Conservation (phyloP, 2,888 invertebrate species). For the Spodoptera littoralis region DNA sequence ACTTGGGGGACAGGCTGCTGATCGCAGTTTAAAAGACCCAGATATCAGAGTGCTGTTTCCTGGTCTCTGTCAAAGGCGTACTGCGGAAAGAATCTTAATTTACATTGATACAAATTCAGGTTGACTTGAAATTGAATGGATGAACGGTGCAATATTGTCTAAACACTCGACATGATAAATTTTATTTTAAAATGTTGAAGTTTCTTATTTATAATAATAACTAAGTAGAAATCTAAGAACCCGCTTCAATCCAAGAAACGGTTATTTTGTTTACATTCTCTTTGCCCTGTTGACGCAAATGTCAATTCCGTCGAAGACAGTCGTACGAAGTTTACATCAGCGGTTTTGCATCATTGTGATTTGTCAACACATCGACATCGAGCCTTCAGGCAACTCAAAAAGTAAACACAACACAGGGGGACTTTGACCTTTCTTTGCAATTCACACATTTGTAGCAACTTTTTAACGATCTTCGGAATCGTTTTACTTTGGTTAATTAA, state of each 20-base stretch:
- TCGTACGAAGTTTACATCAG: conserved; percentile 56
- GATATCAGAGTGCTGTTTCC: no score
- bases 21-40: no score
- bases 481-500: no score
- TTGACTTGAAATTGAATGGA: no score
- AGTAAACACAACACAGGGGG: conserved; percentile 31
- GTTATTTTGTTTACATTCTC: conserved; percentile 64
- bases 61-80: no score
- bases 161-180: no score
- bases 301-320: conserved; percentile 59
- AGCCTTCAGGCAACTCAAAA: conserved; percentile 33
- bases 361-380: conserved; percentile 59
- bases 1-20: no score
- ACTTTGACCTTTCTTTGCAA: conserved; percentile 38
- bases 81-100: no score
- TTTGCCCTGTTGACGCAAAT: conserved; percentile 61
- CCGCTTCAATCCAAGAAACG: conserved; percentile 39
- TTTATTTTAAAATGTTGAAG: neutral
- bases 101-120: no score
- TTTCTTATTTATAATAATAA: neutral
- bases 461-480: neutral
- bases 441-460: conserved; percentile 4
- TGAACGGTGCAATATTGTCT: no score
- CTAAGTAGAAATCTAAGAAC: neutral
- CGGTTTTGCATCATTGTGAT: conserved; percentile 51